Conservation (phyloP, 2,113 vertebrate genomes). For the Procavia capensis region DNA sequence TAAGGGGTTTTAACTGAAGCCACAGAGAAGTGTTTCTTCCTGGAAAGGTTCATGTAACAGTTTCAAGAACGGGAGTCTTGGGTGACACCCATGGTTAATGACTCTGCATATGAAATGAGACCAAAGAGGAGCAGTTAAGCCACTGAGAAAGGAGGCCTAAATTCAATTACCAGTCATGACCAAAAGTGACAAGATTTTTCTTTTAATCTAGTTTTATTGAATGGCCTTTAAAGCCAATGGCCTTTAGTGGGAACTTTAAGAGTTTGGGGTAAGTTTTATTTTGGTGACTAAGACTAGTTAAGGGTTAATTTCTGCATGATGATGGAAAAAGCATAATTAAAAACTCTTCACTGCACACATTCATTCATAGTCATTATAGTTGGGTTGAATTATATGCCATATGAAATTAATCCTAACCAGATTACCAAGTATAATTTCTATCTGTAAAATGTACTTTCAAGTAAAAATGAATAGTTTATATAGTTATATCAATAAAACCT, state of each 20-base stretch:
- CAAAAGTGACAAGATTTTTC: neutral
- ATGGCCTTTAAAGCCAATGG: neutral
- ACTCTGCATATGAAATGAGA: neutral
- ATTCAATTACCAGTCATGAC: neutral
- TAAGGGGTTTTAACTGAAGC: neutral
- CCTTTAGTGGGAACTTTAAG: neutral
- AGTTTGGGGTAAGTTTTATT: neutral
- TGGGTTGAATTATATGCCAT: neutral
- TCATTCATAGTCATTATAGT: neutral
- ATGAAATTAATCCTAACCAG: conserved; percentile 45
- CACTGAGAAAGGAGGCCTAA: neutral
- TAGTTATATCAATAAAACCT: neutral
- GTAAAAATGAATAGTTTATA: conserved; percentile 25
- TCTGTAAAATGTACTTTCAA: conserved; percentile 34
- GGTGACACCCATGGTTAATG: neutral
- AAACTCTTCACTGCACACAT: conserved; percentile 20
- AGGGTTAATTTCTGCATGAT: conserved; percentile 49
- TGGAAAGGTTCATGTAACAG: neutral
- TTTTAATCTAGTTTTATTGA: neutral
- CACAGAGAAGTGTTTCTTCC: conserved; percentile 15
- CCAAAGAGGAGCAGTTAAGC: neutral
- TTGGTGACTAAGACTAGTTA: conserved; percentile 24
- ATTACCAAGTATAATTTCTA: neutral
- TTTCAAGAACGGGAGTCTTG: neutral
- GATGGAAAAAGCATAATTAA: conserved; percentile 37